Conservation (phyloP, 2,888 invertebrate species). For the Parnassius mnemosyne region DNA sequence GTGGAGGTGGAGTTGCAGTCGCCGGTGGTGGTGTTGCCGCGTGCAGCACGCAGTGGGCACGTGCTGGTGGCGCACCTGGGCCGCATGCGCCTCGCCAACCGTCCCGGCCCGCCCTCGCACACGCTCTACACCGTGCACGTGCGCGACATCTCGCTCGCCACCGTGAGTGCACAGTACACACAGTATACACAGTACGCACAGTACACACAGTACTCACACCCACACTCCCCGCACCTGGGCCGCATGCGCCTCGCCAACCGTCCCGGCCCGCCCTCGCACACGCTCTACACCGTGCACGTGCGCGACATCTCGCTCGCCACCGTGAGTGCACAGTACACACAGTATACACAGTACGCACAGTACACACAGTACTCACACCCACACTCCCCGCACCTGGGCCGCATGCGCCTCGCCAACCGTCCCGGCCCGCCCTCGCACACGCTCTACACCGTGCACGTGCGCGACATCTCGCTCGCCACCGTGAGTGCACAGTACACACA, state of each 20-base stretch:
- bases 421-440: conserved; percentile 72
- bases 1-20: conserved; percentile 92
- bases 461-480: no score
- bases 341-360: no score
- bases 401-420: conserved; percentile 74
- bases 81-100: conserved; percentile 78
- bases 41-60: conserved; percentile 87
- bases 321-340: no score
- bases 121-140: conserved; percentile 21
- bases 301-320: no score
- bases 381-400: conserved; percentile 87
- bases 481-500: no score
- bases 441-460: conserved; percentile 14
- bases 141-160: no score
- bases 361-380: no score
- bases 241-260: conserved; percentile 78
- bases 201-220: no score
- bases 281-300: conserved; percentile 21
- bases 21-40: conserved; percentile 94
- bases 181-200: no score
- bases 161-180: no score
- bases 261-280: conserved; percentile 72
- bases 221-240: conserved; percentile 86
- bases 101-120: conserved; percentile 72
- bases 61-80: conserved; percentile 96